Evolutionary conservation across 2,888 invertebrate genomes (phyloP), one percentile per base, ranked within the genome.

Genomic region (Chirona hameri): DNA sequence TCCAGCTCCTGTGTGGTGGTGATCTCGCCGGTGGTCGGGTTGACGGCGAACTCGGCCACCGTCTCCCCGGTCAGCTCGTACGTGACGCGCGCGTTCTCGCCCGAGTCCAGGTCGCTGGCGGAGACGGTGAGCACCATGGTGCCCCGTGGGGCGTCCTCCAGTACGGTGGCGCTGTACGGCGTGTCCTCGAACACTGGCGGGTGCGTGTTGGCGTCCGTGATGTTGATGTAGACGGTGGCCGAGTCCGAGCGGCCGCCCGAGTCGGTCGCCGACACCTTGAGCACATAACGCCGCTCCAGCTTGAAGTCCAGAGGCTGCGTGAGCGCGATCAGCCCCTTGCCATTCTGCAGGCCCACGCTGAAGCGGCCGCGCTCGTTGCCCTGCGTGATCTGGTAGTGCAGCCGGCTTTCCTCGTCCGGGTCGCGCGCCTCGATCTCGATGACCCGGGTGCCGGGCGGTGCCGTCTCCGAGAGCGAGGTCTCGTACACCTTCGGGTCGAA

Each of bases 161-260:
- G 95, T 0, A 97, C 88, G 82, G 93, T 93, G 2, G 95, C 94
- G 0, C 94, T 93, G 87, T 98, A 98, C 0, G 97, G 97, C 0
- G 96, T 95, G 87, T 95, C 95, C 87, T 97, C 95, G 87, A 98
- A 98, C 1, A 94, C 94, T 0, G 98, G 98, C 0, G 96, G 93
- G 87, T 94, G 95, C 87, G 97, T 97, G 88, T 98, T 98, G 0
- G 97, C 97, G 88, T 98, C 98, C 0, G 96, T 94, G 0, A 99
- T 92, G 87, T 97, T 96, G 7, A 99, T 94, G 87, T 95, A 94
- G 24, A 98, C 94, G 82, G 95, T 93, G 0, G 97, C 95, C 0
- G 94, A 94, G 86, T 97, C 98, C 2, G 92, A 93, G 81, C 95
- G 90, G 0, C 96, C 95, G 0, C 96, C 97, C 0, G 95, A 93